Conservation (phyloP, 2,797 vertebrate genomes). For the Peromyscus melanophrys region DNA sequence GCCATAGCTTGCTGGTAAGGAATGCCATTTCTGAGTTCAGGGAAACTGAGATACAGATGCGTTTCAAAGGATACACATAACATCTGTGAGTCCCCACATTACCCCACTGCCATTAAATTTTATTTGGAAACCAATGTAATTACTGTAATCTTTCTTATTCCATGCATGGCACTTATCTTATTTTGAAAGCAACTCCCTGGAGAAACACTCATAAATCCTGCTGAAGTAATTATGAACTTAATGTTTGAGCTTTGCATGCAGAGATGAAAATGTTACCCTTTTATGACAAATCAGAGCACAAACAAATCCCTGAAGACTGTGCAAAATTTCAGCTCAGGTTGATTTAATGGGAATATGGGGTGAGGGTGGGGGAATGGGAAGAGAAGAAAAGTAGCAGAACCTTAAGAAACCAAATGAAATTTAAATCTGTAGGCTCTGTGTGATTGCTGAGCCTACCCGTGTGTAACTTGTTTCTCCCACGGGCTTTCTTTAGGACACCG, state of each 20-base stretch:
- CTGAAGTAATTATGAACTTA: constrained; percentile 74
- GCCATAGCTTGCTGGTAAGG: not conserved
- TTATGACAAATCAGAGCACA: constrained; percentile 52
- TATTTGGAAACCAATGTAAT: constrained; percentile 72
- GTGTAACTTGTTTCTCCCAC: constrained; percentile 4
- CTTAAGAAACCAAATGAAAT: not conserved
- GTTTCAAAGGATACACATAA: not conserved
- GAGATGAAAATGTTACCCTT: constrained; percentile 55
- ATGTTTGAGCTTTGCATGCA: constrained; percentile 60
- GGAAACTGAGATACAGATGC: constrained; percentile 58
- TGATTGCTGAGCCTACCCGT: not conserved
- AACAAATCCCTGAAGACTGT: constrained; percentile 48
- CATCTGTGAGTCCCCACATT: constrained; percentile 39
- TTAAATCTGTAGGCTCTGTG: not conserved
- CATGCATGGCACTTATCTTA: constrained; percentile 73
- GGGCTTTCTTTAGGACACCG: constrained; percentile 65
- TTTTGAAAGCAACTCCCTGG: constrained; percentile 75
- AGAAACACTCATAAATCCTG: constrained; percentile 68
- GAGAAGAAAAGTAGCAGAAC: constrained; percentile 10
- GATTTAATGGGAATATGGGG: not conserved
- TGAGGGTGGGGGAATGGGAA: not conserved
- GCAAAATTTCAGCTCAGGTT: not conserved
- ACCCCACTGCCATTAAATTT: constrained; percentile 50
- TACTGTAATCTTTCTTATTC: constrained; percentile 64
- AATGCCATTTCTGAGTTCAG: not conserved